Percentiles rank a stretch among this genome's conserved stretches.
Evolutionary conservation across 2,797 vertebrate genomes (phyloP).

Genomic region (Diplodus sargus): DNA sequence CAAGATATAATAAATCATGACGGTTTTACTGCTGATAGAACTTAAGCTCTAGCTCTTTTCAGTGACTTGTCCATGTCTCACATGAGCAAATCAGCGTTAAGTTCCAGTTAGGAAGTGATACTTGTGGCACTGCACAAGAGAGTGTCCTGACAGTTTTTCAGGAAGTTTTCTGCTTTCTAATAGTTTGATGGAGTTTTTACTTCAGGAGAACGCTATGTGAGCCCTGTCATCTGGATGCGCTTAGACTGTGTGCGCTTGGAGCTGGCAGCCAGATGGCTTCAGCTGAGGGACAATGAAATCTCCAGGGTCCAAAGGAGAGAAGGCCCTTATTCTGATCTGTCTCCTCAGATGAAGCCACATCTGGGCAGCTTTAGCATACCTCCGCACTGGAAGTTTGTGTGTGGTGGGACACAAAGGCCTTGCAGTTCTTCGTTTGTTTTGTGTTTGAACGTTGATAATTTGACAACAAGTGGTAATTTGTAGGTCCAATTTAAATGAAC

Average conservation of each 20-base stretch:
- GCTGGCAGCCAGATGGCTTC: slow-evolving; percentile 79
- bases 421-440: slow-evolving; percentile 31
- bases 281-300: slow-evolving; percentile 72
- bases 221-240: slow-evolving; percentile 76
- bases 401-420: slow-evolving; percentile 26
- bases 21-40: slow-evolving; percentile 17
- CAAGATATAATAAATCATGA: slow-evolving; percentile 29
- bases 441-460: slow-evolving; percentile 43
- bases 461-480: slow-evolving; percentile 47
- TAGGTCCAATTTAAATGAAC: slow-evolving; percentile 19
- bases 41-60: slow-evolving; percentile 3
- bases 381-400: slow-evolving; percentile 36
- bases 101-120: slow-evolving; percentile 35
- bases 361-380: slow-evolving; percentile 64
- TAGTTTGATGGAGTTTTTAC: slow-evolving; percentile 52
- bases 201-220: slow-evolving; percentile 47
- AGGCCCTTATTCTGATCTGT: slow-evolving; percentile 64
- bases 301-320: slow-evolving; percentile 65
- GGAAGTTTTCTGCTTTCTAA: slow-evolving; percentile 56
- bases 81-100: slow-evolving; percentile 14
- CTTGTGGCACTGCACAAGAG: slow-evolving; percentile 19
- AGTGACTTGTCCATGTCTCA: slow-evolving; percentile 25
- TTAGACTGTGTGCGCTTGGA: slow-evolving; percentile 67
- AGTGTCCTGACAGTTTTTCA: slow-evolving; percentile 23
- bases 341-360: slow-evolving; percentile 67